Evolutionary conservation across 2,888 invertebrate species (phyloP), one percentile per base, ranked within the genome.

Genomic region (Pediacus dermestoides): DNA sequence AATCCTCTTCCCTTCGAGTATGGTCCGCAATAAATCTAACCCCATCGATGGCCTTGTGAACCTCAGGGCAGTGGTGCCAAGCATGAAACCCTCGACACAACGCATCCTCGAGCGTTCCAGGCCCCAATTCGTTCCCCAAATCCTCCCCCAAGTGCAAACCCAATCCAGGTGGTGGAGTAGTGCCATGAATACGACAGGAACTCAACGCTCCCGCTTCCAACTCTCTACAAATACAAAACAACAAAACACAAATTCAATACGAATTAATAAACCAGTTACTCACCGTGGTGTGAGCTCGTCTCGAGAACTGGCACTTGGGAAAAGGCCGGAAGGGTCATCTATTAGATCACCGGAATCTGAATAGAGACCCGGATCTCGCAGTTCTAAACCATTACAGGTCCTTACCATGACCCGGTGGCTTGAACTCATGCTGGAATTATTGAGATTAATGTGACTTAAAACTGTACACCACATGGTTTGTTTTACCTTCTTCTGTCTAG

Each of bases 11-110:
- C 63, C 89, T 81, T 61, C 88, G 83, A 39, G 90, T 91, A 70
- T 92, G 91, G 70, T 92, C 91, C 32, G 92, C 92, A 61, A 92
- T 92, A 68, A 89, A 92, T 61, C 86, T 81, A 53, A 92, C 89
- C 50, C 91, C 91, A 67, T 91, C 90, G 69, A 91, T 90, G 58
- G 92, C 92, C 70, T 90, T 90, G 71, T 88, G 87, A 53, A 92
- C 79, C 71, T 92, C 92, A 25, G 91, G 90, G 70, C 91, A 92
- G 67, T 84, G 83, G 68, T 88, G 88, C 89, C 90, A 90, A 58
- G 86, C 80, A 54, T 84, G 82, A 55, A 77, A 73, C 53, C 80
- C 67, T 74, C 74, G 63, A 37, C 65, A 61, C 11, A 58, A 46
- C 4, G 57, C 54, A 30, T 65, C 68, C 31, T 66, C 64, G 7